Percentiles rank a stretch among this genome's conserved stretches.
These are phyloP conservation scores for Bergia sp. DNA, from an alignment of 92 coral and sea anemone genomes.

Conservation along the genomic window DNA sequence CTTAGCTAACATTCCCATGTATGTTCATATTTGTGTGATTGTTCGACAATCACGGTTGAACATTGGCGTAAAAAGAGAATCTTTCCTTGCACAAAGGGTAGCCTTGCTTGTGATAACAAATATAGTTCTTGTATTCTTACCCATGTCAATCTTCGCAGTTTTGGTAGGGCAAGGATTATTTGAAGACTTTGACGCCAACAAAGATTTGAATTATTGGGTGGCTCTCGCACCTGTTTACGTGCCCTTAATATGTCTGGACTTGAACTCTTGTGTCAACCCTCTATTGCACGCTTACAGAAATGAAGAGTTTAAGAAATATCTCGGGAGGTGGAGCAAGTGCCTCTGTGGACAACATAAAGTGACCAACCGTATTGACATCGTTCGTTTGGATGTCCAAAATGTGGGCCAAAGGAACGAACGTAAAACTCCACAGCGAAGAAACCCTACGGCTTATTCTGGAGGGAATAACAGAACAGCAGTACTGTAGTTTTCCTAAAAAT, in stretches of 20 bases:
- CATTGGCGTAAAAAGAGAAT: conserved; percentile 12
- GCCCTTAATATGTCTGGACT: conserved; percentile 4
- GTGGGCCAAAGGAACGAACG: background rate
- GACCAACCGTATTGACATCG: background rate
- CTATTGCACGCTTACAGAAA: conserved; percentile 30
- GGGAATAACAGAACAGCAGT: background rate
- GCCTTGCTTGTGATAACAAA: conserved; percentile 18
- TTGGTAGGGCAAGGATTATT: background rate
- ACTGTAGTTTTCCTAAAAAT: background rate
- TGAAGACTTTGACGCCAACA: background rate
- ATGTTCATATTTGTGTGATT: background rate
- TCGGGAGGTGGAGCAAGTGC: background rate
- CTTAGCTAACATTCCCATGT: conserved; percentile 13
- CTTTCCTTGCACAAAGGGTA: background rate
- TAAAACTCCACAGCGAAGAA: background rate
- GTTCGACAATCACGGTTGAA: conserved; percentile 20
- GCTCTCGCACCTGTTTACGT: background rate
- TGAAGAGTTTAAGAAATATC: conserved; percentile 15
- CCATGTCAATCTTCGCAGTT: background rate
- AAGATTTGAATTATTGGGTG: background rate
- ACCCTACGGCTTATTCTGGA: background rate
- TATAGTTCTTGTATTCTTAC: background rate
- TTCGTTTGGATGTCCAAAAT: background rate
- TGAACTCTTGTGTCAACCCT: conserved; percentile 18
- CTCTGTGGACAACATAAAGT: background rate